Conservation (phyloP, 2,113 vertebrate species). For the Charina bottae region DNA sequence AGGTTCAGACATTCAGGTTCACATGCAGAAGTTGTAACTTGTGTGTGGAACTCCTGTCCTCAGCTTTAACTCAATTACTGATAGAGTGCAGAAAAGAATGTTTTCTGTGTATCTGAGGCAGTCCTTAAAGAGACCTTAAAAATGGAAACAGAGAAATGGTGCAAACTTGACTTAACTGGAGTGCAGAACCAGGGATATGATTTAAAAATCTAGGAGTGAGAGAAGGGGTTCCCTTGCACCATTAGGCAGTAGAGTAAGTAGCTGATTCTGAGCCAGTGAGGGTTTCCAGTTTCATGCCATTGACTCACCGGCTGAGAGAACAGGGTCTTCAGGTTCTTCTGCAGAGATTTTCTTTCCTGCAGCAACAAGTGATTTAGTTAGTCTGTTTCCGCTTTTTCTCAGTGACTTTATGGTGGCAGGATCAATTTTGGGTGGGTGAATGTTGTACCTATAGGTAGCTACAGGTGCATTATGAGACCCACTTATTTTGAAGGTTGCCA, state of each 20-base stretch:
- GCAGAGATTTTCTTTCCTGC: not conserved
- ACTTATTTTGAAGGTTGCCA: not conserved
- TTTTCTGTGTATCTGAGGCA: not conserved
- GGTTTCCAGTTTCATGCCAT: conserved; percentile 12
- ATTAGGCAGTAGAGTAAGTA: conserved; percentile 28
- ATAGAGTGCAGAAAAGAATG: no score
- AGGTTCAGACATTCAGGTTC: not conserved
- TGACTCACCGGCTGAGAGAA: not conserved
- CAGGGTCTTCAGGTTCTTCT: conserved; percentile 27
- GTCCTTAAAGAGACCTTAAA: not conserved
- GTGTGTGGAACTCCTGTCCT: not conserved
- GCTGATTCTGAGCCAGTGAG: conserved; percentile 16
- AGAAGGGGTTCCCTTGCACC: conserved; percentile 26
- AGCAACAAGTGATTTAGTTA: conserved; percentile 5
- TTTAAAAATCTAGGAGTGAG: not conserved
- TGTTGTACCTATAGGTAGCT: not conserved
- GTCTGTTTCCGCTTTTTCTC: conserved; percentile 6
- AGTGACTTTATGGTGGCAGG: not conserved
- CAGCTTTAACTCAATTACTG: not conserved
- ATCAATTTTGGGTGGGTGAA: conserved; percentile 27
- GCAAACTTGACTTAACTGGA: not conserved
- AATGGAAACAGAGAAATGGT: not conserved
- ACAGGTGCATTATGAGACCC: not conserved
- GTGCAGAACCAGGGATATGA: not conserved
- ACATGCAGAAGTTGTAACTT: no score